Conservation (phyloP, 2,113 vertebrate species). For the Tachysurus vachellii region DNA sequence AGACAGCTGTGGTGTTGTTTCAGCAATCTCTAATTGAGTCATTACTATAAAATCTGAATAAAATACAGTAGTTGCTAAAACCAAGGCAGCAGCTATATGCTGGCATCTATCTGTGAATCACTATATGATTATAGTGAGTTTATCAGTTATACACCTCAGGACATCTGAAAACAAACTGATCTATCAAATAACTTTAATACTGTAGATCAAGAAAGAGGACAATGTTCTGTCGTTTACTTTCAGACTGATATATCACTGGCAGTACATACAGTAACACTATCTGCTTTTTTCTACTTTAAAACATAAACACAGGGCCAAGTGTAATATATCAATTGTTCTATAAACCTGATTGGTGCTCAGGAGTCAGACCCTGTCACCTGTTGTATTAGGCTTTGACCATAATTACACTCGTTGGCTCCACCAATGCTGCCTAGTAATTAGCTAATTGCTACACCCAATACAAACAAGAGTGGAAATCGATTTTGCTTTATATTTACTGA, state of each 20-base stretch:
- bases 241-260: background rate
- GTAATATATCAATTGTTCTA: background rate
- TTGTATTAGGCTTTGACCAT: background rate
- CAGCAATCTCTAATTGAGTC: background rate
- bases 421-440: too few relatives aligned
- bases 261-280: background rate
- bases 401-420: background rate
- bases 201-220: background rate
- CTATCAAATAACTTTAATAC: background rate
- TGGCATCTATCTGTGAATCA: background rate
- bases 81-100: background rate
- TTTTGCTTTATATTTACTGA: background rate
- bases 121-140: background rate
- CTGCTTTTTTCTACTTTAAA: background rate
- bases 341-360: background rate
- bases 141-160: background rate
- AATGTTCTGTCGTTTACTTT: background rate
- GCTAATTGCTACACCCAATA: background rate
- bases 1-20: background rate
- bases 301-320: background rate
- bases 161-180: background rate
- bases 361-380: background rate
- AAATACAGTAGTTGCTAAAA: background rate
- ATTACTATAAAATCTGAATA: background rate
- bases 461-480: slow-evolving; percentile 3